Evolutionary conservation across 2,888 invertebrate genomes (phyloP), one percentile per base, ranked within the genome.

Genomic region (Drosophila nigricruria): DNA sequence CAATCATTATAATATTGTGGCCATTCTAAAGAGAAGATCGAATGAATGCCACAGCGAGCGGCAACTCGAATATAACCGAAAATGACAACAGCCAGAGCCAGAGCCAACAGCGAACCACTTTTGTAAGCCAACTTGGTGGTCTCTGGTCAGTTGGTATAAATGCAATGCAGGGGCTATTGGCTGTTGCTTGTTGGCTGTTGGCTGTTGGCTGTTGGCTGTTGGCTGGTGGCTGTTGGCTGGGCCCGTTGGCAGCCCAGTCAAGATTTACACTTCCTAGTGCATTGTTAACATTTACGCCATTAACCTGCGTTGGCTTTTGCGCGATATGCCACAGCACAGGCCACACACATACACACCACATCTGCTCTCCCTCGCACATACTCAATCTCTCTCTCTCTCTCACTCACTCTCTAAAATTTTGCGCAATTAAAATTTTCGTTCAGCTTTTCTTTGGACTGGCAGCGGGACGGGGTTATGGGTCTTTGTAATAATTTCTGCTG

Each of bases 201-300:
- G 45, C 12, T 20, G 27, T 52, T 34, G 36, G 9, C 23, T 14
- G 30, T 18, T 49, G 30, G 49, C n/a, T 3, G 27, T 27, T 49
- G 60, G n/a, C 25, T 12, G 32, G 10, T 47, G 45, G 54, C 20
- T n/a, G 32, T 16, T 49, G 45, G 34, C 23, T 14, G 49, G 50
- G 40, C 30, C 42, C 32, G 50, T 59, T 72, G 73, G 78, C 61
- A 53, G 75, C 50, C 63, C 64, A 85, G 73, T 69, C 79, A 79
- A 88, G 81, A 87, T 80, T 86, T 89, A 88, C 89, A 89, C 86
- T 87, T 87, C 89, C 86, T 88, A 72, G 90, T 88, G 81, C 77
- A 89, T 87, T 89, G 90, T 87, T 88, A 87, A 87, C 87, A 87
- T 87, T 89, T 89, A 81, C 90, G 86, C 87, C 87, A 87, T 89